Percentiles rank a stretch among this genome's conserved stretches.
These are phyloP conservation scores for Lapara coniferarum DNA, from an alignment of 2,888 invertebrate species.

Conservation along the genomic window DNA sequence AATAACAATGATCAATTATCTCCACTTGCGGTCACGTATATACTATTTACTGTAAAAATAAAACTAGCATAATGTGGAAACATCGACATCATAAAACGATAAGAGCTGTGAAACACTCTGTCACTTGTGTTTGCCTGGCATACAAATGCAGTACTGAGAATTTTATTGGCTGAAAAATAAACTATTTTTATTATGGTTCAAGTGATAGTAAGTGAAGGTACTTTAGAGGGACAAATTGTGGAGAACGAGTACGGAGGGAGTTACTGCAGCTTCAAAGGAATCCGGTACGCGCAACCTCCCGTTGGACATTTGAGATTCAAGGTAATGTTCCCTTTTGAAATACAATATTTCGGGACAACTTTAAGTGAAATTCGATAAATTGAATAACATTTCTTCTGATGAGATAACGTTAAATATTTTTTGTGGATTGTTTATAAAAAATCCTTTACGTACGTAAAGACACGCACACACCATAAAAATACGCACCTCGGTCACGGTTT, in stretches of 20 bases:
- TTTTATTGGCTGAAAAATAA: background rate
- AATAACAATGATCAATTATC: no score
- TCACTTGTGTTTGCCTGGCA: no score
- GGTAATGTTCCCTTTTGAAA: background rate
- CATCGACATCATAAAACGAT: no score
- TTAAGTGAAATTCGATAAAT: background rate
- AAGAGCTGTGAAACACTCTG: no score
- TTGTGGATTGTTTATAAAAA: no score
- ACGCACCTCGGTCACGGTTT: no score
- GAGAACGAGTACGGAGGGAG: conserved; percentile 11
- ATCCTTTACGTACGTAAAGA: no score
- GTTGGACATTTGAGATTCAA: conserved; percentile 1
- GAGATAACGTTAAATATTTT: background rate
- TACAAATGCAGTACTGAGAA: background rate
- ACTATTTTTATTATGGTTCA: background rate
- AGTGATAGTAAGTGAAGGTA: conserved; percentile 1
- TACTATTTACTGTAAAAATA: no score
- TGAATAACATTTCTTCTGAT: background rate
- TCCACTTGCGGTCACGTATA: no score
- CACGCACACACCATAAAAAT: no score
- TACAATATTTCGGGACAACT: background rate
- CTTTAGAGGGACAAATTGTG: background rate
- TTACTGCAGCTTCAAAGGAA: conserved; percentile 14
- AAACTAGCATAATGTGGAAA: no score
- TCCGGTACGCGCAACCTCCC: conserved; percentile 2